Conservation (phyloP, 2,113 vertebrate genomes). For the Emydocephalus ijimae region DNA sequence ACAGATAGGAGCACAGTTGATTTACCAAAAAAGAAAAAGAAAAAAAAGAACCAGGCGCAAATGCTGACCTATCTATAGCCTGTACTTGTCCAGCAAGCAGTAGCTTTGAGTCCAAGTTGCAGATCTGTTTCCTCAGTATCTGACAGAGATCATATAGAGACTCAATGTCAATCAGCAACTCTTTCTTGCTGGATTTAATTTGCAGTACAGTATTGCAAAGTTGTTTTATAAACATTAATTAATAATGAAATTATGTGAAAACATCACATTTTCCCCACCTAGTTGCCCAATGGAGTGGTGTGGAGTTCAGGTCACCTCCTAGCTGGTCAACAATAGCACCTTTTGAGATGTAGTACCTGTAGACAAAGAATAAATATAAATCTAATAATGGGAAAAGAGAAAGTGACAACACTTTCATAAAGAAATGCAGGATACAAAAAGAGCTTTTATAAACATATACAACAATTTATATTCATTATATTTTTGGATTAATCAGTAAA, state of each 20-base stretch:
- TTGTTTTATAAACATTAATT: neutral
- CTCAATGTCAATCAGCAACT: neutral
- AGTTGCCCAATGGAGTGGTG: conserved; percentile 97
- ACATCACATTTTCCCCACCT: conserved; percentile 72
- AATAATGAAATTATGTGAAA: neutral
- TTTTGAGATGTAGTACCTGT: conserved; percentile 97
- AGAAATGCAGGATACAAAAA: neutral
- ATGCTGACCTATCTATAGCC: neutral
- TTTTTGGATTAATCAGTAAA: neutral
- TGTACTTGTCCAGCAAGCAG: neutral
- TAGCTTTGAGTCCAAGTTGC: neutral
- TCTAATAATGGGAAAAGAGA: conserved; percentile 25
- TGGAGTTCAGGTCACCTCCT: conserved; percentile 98
- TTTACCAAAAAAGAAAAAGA: neutral
- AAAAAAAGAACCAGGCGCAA: neutral
- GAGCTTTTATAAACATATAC: neutral
- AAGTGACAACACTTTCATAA: neutral
- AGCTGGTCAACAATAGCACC: conserved; percentile 96
- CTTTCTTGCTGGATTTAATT: neutral
- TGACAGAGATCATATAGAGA: neutral
- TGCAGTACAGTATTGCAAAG: neutral
- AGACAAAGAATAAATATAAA: conserved; percentile 53
- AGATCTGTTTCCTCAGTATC: neutral
- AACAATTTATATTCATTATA: neutral
- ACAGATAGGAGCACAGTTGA: neutral